These are phyloP conservation scores for Phaetusa simplex DNA, from an alignment of 2,113 vertebrate species.

Conservation along the genomic window DNA sequence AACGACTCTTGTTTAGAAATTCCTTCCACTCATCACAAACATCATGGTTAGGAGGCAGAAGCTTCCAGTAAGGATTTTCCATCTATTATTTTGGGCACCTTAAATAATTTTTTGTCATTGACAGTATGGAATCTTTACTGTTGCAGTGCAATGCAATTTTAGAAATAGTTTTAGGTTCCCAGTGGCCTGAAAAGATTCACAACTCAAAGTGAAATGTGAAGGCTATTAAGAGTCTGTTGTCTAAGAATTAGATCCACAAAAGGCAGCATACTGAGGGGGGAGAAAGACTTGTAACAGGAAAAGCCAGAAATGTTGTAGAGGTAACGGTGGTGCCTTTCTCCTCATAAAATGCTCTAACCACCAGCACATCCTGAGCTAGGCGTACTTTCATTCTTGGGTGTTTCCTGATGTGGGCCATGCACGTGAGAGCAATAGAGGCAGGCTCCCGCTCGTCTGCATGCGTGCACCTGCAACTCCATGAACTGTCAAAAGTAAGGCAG, in stretches of 20 bases:
- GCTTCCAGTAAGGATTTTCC: background rate
- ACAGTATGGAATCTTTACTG: background rate
- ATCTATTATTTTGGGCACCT: background rate
- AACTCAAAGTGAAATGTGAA: background rate
- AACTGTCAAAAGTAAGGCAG: background rate
- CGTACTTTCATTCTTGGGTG: background rate
- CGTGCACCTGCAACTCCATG: background rate
- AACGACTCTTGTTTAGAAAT: background rate
- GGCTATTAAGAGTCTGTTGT: background rate
- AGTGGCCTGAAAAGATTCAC: background rate
- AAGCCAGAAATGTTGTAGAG: background rate
- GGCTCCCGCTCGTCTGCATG: accelerated
- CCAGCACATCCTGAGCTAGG: background rate
- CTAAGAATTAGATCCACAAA: background rate
- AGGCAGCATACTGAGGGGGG: background rate
- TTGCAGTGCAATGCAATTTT: background rate
- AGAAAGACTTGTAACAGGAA: background rate
- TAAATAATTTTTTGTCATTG: background rate
- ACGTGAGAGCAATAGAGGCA: accelerated
- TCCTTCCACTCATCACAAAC: background rate
- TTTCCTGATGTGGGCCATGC: background rate
- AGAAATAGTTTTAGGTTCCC: background rate
- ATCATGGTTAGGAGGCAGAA: background rate
- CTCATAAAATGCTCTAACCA: background rate
- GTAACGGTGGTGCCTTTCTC: accelerated